Percentiles rank a stretch among this genome's conserved stretches.
Conservation (phyloP, 2,113 vertebrate genomes). For the Butorides virescens region DNA sequence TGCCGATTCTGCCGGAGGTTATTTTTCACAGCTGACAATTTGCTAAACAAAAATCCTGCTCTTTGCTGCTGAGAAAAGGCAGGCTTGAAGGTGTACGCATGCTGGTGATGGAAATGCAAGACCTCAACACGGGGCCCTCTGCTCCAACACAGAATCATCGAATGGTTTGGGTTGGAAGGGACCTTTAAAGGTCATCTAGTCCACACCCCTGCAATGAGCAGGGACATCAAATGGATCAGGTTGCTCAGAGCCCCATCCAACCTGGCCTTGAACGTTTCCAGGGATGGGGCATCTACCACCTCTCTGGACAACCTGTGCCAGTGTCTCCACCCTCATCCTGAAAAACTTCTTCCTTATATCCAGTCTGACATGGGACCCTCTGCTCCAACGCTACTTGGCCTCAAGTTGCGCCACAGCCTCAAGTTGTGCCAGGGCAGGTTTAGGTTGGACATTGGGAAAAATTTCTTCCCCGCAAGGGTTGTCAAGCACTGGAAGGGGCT, state of each 20-base stretch:
- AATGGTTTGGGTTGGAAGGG: not conserved
- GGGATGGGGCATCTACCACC: not conserved
- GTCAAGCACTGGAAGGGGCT: too few relatives aligned
- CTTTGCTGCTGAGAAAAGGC: not conserved
- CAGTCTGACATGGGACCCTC: not conserved
- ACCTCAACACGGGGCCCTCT: not conserved
- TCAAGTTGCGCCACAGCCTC: too few relatives aligned
- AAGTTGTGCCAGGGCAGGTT: too few relatives aligned
- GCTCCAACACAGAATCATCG: not conserved
- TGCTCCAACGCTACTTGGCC: not conserved
- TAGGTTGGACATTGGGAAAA: too few relatives aligned
- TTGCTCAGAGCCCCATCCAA: not conserved
- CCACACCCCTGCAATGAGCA: not conserved
- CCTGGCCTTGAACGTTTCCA: not conserved
- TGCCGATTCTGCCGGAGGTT: not conserved
- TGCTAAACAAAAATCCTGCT: not conserved
- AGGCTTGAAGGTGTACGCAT: fast-evolving
- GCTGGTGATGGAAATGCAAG: not conserved
- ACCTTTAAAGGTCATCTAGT: not conserved
- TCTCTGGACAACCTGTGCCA: not conserved
- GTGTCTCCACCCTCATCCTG: not conserved
- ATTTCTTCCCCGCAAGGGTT: too few relatives aligned
- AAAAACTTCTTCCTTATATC: not conserved
- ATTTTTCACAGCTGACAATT: not conserved
- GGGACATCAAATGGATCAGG: not conserved